phyloP scores from a whole-genome alignment of 2,888 invertebrate species.

The Achlya flavicornis region DNA sequence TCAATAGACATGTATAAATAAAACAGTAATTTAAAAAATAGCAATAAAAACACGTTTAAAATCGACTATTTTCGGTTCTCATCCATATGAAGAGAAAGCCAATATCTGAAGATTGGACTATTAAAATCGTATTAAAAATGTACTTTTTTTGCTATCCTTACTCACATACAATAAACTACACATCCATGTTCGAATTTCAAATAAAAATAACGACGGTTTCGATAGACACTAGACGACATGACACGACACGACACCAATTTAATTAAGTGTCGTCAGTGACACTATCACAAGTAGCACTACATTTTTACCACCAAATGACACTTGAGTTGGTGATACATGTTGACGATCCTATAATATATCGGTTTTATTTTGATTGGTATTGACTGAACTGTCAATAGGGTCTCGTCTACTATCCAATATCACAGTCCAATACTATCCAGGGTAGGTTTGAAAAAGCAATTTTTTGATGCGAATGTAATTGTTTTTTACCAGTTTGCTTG shows the following conservation, averaged over 20 bases:
- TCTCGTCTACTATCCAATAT: background rate
- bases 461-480: background rate
- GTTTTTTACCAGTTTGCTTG: too few relatives aligned
- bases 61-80: too few relatives aligned
- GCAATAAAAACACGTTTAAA: too few relatives aligned
- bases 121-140: too few relatives aligned
- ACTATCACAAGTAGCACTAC: background rate
- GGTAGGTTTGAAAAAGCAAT: background rate
- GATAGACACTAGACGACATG: background rate
- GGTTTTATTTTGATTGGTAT: background rate
- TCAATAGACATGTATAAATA: too few relatives aligned
- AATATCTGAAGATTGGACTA: too few relatives aligned
- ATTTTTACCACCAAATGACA: conserved; percentile 1
- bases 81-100: too few relatives aligned
- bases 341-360: background rate
- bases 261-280: background rate
- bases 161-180: background rate
- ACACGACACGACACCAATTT: background rate
- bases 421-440: background rate
- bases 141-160: background rate
- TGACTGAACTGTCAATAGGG: background rate
- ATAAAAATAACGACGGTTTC: background rate
- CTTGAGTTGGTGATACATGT: background rate
- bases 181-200: background rate
- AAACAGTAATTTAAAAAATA: too few relatives aligned